phyloP scores from a whole-genome alignment of 2,888 invertebrate genomes.

The Miltochrista miniata region DNA sequence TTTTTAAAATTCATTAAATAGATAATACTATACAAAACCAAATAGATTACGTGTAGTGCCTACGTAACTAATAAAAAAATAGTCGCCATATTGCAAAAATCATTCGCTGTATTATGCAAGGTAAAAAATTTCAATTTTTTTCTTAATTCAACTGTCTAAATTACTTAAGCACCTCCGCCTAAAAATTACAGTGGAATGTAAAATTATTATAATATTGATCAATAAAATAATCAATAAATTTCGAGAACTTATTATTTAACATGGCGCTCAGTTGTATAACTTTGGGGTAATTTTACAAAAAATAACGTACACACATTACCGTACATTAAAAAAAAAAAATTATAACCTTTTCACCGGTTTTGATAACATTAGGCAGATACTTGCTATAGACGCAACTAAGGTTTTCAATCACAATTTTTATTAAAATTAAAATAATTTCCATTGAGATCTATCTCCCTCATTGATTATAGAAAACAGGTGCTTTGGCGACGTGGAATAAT shows the following conservation, averaged over 20 bases:
- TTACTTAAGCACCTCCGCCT: conserved; percentile 7
- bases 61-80: background rate
- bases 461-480: too few relatives aligned
- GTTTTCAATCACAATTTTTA: background rate
- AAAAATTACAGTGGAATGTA: conserved; percentile 26
- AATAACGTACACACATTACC: too few relatives aligned
- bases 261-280: too few relatives aligned
- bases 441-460: too few relatives aligned
- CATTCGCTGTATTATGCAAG: conserved; percentile 1
- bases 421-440: too few relatives aligned
- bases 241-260: background rate
- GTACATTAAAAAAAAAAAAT: too few relatives aligned
- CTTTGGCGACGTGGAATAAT: too few relatives aligned
- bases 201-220: too few relatives aligned
- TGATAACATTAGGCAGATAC: too few relatives aligned
- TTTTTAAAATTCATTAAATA: background rate
- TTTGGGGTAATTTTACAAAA: too few relatives aligned
- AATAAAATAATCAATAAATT: background rate
- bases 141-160: conserved; percentile 1
- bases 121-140: background rate
- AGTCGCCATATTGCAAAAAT: background rate
- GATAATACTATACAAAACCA: background rate
- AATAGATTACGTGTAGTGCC: background rate
- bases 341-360: too few relatives aligned
- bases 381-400: too few relatives aligned